Evolutionary conservation across 2,888 invertebrate genomes (phyloP), one percentile per base, ranked within the genome.

Genomic region (Stenotaenia linearis): DNA sequence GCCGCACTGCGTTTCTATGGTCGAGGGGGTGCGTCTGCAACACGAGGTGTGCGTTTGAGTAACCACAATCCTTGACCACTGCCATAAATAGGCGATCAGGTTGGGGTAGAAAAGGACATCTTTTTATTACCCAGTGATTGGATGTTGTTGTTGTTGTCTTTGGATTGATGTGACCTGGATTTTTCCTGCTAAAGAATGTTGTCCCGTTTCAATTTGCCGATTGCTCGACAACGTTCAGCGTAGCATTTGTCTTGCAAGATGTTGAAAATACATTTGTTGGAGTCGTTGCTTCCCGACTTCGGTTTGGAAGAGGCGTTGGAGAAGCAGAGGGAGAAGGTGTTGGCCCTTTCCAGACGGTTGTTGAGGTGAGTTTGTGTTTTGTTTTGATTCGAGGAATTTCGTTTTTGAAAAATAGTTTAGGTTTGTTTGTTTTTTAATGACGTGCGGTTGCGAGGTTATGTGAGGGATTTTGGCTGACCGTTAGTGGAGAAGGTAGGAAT

Each of bases 221-320:
- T 23, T 61, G 61, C 28, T 61, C 23, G 28, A 61, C 61, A 25
- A 4, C 32, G 32, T 7, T 61, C 25, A 10, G 25, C 15, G 28
- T 61, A 61, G 25, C 28, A 23, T 28, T 61, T 61, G 61, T 23
- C 23, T 18, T 18, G 12, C 45, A 61, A 37, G 15, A 78, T 78
- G 78, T 61, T 78, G 78, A 78, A 78, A 30, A 78, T 78, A 18
- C 78, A 78, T 61, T 32, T 78, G 1, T 28, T 78, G 35, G 78
- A 78, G 18, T 56, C 78, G 56, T 56, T 78, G 21, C 78, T 78
- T 61, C 78, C 78, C 15, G 78, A 78, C 30, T 35, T 78, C 61
- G 78, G 78, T 15, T 50, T 78, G 25, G 78, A 78, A 30, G 78
- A 78, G 32, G 78, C 78, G 0, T 23, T 78, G 56, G 78, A 78